A percentile compares a stretch with the other conserved stretches of the same genome.
Conservation (phyloP, 2,888 invertebrate genomes). For the Pheosia tremula region DNA sequence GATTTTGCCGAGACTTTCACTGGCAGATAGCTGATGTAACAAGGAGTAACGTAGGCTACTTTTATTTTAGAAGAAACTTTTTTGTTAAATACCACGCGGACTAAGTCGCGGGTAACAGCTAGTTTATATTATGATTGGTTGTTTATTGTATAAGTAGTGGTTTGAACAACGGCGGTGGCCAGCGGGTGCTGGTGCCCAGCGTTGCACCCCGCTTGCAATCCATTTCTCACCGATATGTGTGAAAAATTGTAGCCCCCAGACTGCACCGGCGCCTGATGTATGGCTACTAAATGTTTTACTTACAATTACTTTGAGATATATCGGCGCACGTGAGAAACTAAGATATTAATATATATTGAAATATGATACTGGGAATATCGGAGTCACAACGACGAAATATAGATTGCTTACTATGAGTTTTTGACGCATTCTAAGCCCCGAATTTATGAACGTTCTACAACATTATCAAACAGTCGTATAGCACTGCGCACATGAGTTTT, state of each 20-base stretch:
- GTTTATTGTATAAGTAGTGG: constrained; percentile 11
- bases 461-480: too few species aligned
- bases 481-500: too few species aligned
- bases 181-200: constrained; percentile 11
- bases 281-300: constrained; percentile 59
- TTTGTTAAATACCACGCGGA: too few species aligned
- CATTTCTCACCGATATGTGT: constrained; percentile 63
- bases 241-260: constrained; percentile 60
- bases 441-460: too few species aligned
- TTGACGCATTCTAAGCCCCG: too few species aligned
- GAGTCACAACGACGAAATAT: neutral
- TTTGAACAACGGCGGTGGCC: constrained; percentile 22
- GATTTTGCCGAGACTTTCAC: too few species aligned
- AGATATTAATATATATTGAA: constrained; percentile 17
- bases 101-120: too few species aligned
- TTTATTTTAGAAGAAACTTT: too few species aligned
- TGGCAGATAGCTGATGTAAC: too few species aligned
- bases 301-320: constrained; percentile 61
- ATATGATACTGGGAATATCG: constrained; percentile 4
- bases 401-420: too few species aligned
- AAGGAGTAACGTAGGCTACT: too few species aligned
- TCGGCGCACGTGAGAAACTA: constrained; percentile 52
- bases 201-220: constrained; percentile 51
- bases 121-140: constrained; percentile 3
- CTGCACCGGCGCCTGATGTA: constrained; percentile 58